These are phyloP conservation scores for Symphodus melops DNA, from an alignment of 2,113 vertebrate species.

Conservation along the genomic window DNA sequence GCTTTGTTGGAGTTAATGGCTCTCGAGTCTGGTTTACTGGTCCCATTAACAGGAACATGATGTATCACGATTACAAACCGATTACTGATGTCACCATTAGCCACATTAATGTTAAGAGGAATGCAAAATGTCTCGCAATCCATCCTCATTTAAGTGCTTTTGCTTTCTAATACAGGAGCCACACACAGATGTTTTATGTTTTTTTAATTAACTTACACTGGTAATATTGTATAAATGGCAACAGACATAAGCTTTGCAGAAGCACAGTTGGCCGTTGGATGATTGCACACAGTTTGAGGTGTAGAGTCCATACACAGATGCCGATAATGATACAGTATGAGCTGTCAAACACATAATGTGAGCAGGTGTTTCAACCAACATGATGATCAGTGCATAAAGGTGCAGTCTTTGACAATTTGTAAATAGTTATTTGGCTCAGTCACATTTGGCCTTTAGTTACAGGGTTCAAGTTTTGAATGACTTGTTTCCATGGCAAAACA, in stretches of 20 bases:
- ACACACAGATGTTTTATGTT: constrained; percentile 41
- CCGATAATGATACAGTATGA: constrained; percentile 10
- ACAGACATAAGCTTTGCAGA: constrained; percentile 24
- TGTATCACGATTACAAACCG: constrained; percentile 2
- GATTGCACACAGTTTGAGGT: constrained; percentile 25
- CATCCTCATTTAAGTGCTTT: constrained; percentile 24
- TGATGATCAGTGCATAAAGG: constrained; percentile 15
- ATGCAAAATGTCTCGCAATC: neutral
- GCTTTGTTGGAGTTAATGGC: constrained; percentile 13
- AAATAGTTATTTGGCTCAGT: neutral
- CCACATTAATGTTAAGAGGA: constrained; percentile 3
- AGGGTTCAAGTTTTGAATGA: neutral
- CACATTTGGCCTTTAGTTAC: constrained; percentile 4
- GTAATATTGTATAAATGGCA: constrained; percentile 35
- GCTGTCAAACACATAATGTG: constrained; percentile 11
- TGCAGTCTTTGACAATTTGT: neutral
- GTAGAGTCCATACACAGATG: constrained; percentile 21
- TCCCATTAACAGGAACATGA: constrained; percentile 7
- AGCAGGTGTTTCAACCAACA: constrained; percentile 25
- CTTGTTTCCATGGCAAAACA: neutral
- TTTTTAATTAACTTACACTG: constrained; percentile 62
- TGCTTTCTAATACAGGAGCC: constrained; percentile 10
- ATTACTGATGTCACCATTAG: neutral
- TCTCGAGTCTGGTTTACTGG: constrained; percentile 1
- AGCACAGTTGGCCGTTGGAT: constrained; percentile 32